phyloP scores from a whole-genome alignment of 2,113 vertebrate species.

The Gopherus flavomarginatus region DNA sequence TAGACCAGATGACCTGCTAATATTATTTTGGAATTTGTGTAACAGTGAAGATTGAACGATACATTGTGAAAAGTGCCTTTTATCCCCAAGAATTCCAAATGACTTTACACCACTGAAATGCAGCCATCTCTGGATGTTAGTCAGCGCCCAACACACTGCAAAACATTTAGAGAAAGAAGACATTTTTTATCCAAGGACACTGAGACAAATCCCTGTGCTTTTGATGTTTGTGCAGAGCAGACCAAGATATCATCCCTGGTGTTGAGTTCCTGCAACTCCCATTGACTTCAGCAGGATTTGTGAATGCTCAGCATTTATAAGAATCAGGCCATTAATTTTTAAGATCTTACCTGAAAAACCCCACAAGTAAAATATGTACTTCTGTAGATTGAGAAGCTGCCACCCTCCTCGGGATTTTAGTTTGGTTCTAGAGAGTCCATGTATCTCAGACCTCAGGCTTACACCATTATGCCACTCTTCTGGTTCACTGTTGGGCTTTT shows the following conservation, averaged over 20 bases:
- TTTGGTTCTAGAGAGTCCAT: background rate
- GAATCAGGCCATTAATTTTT: background rate
- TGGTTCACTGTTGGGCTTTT: background rate
- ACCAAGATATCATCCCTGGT: background rate
- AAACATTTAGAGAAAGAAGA: background rate
- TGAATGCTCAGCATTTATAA: background rate
- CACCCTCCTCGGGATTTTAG: background rate
- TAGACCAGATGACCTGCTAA: background rate
- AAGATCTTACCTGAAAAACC: background rate
- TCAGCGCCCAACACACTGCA: background rate
- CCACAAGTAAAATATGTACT: background rate
- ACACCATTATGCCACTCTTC: background rate
- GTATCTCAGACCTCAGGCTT: background rate
- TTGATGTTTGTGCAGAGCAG: background rate
- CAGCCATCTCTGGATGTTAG: background rate
- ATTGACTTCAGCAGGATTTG: background rate
- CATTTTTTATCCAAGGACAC: background rate
- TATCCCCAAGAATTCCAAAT: background rate
- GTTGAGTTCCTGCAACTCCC: background rate
- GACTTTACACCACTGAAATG: background rate
- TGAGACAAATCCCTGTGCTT: background rate
- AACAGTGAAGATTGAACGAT: background rate
- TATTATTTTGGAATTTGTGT: background rate
- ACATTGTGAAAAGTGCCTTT: background rate
- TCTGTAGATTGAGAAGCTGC: background rate